Evolutionary conservation across 2,888 invertebrate species (phyloP), one percentile per base, ranked within the genome.

Genomic region (Phragmatobia fuliginosa): DNA sequence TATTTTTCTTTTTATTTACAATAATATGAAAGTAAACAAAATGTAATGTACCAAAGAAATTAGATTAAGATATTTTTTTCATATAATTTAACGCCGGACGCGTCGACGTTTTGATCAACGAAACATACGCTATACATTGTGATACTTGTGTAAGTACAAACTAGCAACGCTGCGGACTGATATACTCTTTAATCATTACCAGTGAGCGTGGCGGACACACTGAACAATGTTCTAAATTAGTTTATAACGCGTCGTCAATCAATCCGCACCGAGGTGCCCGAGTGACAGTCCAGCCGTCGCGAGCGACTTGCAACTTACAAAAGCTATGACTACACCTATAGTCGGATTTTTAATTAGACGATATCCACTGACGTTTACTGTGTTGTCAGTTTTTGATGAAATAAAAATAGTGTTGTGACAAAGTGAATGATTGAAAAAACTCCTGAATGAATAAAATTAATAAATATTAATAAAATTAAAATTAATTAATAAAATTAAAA

Each of bases 21-120:
- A 92, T 94, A 93, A 94, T 94, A 94, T 93, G 94, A 94, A 94
- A 95, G 93, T 94, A 94, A 94, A 94, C 94, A 95, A 94, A 94
- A 91, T 92, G 89, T 93, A 92, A 93, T 90, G 89, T 94, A 94
- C 92, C 90, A 92, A 94, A 91, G 90, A 90, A 90, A 84, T 85
- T 90, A 90, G 87, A 90, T 91, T 92, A 91, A 90, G 87, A 89
- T 87, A 90, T 88, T 66, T 66, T 86, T 86, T 88, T n/a, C n/a
- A 89, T 77, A 80, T 77, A 83, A 83, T 81, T 82, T 77, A 81
- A 81, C 81, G 81, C 68, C 70, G 68, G 74, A 84, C 83, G 83
- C 84, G 84, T 77, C 77, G 79, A 71, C 79, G 79, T 78, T 79
- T 79, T 78, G 83, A 76, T 76, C 75, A 75, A 80, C 79, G 78